Base-by-base conservation (phyloP, 92 coral and sea anemone species). In the Metridium senile region DNA sequence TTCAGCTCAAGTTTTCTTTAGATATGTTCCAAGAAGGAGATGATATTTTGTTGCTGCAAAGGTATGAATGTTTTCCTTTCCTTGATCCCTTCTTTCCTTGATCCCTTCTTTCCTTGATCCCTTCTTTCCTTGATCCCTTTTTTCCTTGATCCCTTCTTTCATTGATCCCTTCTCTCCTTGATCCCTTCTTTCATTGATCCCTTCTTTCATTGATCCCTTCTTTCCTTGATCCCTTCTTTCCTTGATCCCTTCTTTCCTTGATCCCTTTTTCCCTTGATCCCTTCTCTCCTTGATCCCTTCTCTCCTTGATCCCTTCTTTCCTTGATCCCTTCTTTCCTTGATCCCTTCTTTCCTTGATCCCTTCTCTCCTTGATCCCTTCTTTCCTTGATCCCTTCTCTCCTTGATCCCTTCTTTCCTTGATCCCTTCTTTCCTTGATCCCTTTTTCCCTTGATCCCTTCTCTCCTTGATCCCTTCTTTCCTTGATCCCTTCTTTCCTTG, bases 1-100 rank as follows among this genome's bases (percentile, higher is more conserved):
- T 66, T 43, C 82, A 94, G 98, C 73, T 86, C 13, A 89, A 93
- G 65, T 91, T 95, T 72, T 82, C 88, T 16, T 81, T 73, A 20
- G 95, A 95, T 43, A 90, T 95, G 88, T 92, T 95, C 75, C 85
- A 86, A 76, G 97, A 95, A 68, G 81, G 85, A 9, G 99, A 92
- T 39, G 97, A 86, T 34, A 29, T 91, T 65, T 84, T 91, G n/a
- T 85, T 95, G 62, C 80, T 95, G 21, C 97, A 95, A 79, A 89
- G 99, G 98, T 91, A 75, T 4, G 61, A 11, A 11, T 13, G 11
- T 31, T 28, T 21, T 58, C 43, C 31, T 79, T 20, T 28, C 8
- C 25, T 26, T 2, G 0, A 39, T 39, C 49, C 6, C 49, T 39
- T 39, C 49, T 39, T 51, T 22, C 63, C 0, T 27, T 63, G 4